These are phyloP conservation scores for Cynoglossus semilaevis DNA, from an alignment of 2,113 vertebrate genomes.

Conservation along the genomic window DNA sequence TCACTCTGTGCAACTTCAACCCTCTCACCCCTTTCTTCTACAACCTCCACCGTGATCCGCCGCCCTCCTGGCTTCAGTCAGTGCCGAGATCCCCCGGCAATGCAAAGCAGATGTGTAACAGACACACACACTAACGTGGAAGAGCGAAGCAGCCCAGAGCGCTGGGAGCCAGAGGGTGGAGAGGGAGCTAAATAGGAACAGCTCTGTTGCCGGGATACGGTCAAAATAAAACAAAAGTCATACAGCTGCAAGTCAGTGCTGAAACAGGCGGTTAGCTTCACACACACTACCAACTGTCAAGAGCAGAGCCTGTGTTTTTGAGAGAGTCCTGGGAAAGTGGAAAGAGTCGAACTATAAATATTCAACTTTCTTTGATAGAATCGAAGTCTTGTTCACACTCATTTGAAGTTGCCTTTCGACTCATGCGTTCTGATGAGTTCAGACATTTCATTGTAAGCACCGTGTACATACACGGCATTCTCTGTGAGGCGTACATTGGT, in stretches of 20 bases:
- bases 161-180: constrained; percentile 66
- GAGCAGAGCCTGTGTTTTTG: constrained; percentile 61
- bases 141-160: constrained; percentile 58
- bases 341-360: constrained; percentile 16
- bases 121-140: constrained; percentile 40
- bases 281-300: constrained; percentile 47
- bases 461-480: too few species aligned
- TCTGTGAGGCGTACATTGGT: too few species aligned
- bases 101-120: constrained; percentile 72
- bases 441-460: too few species aligned
- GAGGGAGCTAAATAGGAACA: constrained; percentile 72
- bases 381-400: background rate
- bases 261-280: constrained; percentile 61
- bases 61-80: constrained; percentile 40
- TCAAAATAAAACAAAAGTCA: constrained; percentile 68
- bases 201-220: constrained; percentile 61
- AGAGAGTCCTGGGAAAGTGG: constrained; percentile 46
- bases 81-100: constrained; percentile 51
- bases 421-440: too few species aligned
- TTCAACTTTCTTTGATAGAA: constrained; percentile 15
- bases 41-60: constrained; percentile 15
- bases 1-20: constrained; percentile 46
- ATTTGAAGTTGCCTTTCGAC: constrained; percentile 1
- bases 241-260: constrained; percentile 39
- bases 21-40: constrained; percentile 26